phyloP scores from a whole-genome alignment of 2,888 invertebrate genomes.

The Harpalus rubripes region DNA sequence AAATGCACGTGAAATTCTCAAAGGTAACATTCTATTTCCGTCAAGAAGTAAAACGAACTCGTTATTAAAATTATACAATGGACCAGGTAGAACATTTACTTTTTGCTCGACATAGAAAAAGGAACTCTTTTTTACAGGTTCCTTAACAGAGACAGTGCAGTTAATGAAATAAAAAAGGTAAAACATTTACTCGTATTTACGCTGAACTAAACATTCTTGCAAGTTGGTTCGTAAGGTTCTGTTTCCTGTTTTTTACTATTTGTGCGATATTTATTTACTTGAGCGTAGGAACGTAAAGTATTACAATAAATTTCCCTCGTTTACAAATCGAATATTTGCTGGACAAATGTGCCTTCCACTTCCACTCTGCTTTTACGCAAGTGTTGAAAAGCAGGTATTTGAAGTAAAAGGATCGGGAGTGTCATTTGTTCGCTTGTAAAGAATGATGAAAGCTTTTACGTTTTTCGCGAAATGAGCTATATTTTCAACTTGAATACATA shows the following conservation, averaged over 20 bases:
- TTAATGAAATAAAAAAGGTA: not conserved
- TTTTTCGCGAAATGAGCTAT: not conserved
- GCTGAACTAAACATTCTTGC: not conserved
- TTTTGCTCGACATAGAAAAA: not conserved
- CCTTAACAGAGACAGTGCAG: not conserved
- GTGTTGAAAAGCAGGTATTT: not conserved
- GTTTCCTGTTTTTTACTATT: not conserved
- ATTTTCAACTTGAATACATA: not conserved
- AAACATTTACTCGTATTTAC: not conserved
- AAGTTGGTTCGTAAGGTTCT: not conserved
- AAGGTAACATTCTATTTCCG: no score
- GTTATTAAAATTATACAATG: no score
- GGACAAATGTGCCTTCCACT: not conserved
- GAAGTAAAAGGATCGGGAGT: not conserved
- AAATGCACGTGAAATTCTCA: no score
- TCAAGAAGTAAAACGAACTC: no score
- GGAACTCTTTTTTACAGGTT: not conserved
- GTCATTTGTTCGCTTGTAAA: not conserved
- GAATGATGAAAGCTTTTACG: constrained; percentile 4
- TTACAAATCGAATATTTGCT: not conserved
- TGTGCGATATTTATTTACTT: not conserved
- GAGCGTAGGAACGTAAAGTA: not conserved
- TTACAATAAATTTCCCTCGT: not conserved
- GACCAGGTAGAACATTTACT: not conserved
- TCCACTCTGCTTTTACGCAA: not conserved